These are phyloP conservation scores for Triops cancriformis DNA, from an alignment of 1,140 invertebrate genomes.

Conservation along the genomic window DNA sequence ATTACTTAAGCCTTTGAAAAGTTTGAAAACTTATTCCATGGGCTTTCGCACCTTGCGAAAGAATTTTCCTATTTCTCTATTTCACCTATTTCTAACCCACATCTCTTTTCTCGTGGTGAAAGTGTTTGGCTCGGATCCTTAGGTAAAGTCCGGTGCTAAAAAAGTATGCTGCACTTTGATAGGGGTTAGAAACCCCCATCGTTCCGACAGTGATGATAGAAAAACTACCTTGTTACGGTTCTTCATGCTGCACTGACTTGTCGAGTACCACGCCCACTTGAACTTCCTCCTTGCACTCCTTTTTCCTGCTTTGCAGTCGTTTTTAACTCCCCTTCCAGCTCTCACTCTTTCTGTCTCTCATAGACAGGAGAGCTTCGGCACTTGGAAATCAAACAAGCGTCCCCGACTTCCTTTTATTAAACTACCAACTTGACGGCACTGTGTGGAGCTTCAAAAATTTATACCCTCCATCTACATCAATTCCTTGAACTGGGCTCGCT, in stretches of 20 bases:
- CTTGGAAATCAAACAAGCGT: background rate
- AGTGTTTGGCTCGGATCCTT: too few species aligned
- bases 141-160: too few species aligned
- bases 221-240: constrained; percentile 12
- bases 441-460: background rate
- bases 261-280: background rate
- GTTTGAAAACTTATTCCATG: too few species aligned
- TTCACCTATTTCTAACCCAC: too few species aligned
- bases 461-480: background rate
- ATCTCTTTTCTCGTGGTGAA: too few species aligned
- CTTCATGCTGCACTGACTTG: background rate
- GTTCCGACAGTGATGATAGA: too few species aligned
- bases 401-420: background rate
- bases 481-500: background rate
- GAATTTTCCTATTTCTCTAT: too few species aligned
- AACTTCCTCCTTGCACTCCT: background rate
- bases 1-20: too few species aligned
- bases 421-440: background rate
- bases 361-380: background rate
- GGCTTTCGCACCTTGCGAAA: too few species aligned
- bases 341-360: background rate
- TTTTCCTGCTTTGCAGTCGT: background rate
- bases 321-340: background rate
- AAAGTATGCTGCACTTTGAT: too few species aligned
- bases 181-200: too few species aligned